Percentiles rank a stretch among this genome's conserved stretches.
Evolutionary conservation across 2,113 vertebrate species (phyloP).

Genomic region (Atlantisia rogersi): DNA sequence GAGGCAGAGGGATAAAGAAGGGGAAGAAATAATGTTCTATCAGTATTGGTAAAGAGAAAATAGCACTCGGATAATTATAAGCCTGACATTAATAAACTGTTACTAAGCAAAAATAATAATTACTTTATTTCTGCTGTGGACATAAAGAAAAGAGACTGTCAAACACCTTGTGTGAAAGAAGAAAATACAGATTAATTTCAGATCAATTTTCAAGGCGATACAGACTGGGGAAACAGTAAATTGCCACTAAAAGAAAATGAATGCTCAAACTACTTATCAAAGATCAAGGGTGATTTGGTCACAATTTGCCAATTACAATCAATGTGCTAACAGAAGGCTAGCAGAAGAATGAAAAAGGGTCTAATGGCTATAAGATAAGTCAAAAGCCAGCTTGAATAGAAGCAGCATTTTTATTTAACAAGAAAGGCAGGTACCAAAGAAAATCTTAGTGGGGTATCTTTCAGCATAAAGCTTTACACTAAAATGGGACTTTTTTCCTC

Average conservation of each 20-base stretch:
- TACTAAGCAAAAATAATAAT: not conserved
- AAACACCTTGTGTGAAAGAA: not conserved
- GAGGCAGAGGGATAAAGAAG: not conserved
- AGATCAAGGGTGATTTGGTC: not conserved
- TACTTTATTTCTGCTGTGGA: not conserved
- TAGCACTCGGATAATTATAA: not conserved
- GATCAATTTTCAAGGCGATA: not conserved
- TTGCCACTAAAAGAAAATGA: not conserved
- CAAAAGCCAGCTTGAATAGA: not conserved
- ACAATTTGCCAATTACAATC: not conserved
- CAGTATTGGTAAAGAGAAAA: not conserved
- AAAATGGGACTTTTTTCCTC: not conserved
- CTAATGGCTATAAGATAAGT: not conserved
- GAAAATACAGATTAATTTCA: not conserved
- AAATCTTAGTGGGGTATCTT: not conserved
- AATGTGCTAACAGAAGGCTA: not conserved
- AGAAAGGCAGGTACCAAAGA: not conserved
- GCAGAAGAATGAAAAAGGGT: not conserved
- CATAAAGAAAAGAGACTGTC: not conserved
- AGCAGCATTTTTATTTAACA: not conserved
- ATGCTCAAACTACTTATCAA: not conserved
- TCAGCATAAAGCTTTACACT: not conserved
- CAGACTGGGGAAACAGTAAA: not conserved
- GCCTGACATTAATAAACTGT: not conserved
- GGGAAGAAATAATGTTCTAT: not conserved